Evolutionary conservation across 2,797 vertebrate species (phyloP).

Genomic region (Dallia pectoralis): DNA sequence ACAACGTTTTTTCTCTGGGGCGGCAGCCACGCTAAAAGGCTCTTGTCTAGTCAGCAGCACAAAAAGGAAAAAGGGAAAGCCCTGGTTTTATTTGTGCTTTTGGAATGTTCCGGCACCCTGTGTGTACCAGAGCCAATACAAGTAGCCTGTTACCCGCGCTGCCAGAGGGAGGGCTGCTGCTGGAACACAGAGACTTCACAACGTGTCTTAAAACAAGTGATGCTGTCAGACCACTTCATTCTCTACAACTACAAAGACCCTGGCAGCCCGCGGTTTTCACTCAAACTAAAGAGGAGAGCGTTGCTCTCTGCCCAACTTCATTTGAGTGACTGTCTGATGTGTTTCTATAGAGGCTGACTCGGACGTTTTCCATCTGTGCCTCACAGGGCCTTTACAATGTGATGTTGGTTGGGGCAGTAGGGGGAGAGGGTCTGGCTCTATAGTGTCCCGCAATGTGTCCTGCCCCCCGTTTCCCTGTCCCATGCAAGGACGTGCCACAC

Average conservation of each 20-base stretch:
- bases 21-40: constrained; percentile 68
- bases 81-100: constrained; percentile 62
- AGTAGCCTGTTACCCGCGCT: constrained; percentile 37
- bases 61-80: constrained; percentile 73
- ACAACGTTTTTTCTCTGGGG: constrained; percentile 65
- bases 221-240: constrained; percentile 54
- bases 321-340: constrained; percentile 59
- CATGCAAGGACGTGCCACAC: constrained; percentile 5
- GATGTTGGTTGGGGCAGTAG: constrained; percentile 29
- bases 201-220: constrained; percentile 44
- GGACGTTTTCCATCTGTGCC: constrained; percentile 19
- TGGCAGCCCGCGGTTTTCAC: constrained; percentile 26
- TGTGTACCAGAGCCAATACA: constrained; percentile 48
- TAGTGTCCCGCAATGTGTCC: background rate
- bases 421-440: constrained; percentile 36
- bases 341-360: constrained; percentile 34
- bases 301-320: constrained; percentile 45
- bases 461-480: constrained; percentile 15
- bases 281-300: constrained; percentile 57
- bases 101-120: constrained; percentile 65
- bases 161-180: background rate
- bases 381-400: constrained; percentile 30
- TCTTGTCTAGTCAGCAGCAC: constrained; percentile 72
- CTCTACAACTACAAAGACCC: constrained; percentile 43
- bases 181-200: constrained; percentile 42